Evolutionary conservation across 2,797 vertebrate species (phyloP).

Genomic region (Falco columbarius): DNA sequence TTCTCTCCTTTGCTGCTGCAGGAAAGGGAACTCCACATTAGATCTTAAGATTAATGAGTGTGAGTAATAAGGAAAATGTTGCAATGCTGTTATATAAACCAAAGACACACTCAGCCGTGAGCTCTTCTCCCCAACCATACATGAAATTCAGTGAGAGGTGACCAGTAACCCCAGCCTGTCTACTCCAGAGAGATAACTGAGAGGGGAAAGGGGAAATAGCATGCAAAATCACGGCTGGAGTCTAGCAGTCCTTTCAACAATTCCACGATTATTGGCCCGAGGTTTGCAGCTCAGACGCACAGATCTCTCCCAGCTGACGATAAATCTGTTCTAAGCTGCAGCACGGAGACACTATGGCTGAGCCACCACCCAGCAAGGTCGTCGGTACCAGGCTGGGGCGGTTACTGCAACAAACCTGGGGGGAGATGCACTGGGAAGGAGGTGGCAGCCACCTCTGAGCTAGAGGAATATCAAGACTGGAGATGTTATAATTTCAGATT

Average conservation of each 20-base stretch:
- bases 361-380: not conserved
- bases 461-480: not conserved
- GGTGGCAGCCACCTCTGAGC: not conserved
- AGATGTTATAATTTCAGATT: not conserved
- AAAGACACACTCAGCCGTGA: not conserved
- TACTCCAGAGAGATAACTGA: not conserved
- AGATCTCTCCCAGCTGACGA: not conserved
- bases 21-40: not conserved
- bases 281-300: not conserved
- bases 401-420: not conserved
- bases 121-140: not conserved
- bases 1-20: not conserved
- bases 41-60: not conserved
- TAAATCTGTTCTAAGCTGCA: not conserved
- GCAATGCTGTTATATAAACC: not conserved
- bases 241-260: not conserved
- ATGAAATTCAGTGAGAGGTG: not conserved
- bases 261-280: not conserved
- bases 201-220: not conserved
- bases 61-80: not conserved
- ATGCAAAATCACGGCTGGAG: not conserved
- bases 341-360: not conserved
- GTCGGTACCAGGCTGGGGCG: not conserved
- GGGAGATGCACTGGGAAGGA: not conserved
- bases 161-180: not conserved